Conservation (phyloP, 37 sponge, comb jelly and placozoan species). For the Cladorhizidae sp. region DNA sequence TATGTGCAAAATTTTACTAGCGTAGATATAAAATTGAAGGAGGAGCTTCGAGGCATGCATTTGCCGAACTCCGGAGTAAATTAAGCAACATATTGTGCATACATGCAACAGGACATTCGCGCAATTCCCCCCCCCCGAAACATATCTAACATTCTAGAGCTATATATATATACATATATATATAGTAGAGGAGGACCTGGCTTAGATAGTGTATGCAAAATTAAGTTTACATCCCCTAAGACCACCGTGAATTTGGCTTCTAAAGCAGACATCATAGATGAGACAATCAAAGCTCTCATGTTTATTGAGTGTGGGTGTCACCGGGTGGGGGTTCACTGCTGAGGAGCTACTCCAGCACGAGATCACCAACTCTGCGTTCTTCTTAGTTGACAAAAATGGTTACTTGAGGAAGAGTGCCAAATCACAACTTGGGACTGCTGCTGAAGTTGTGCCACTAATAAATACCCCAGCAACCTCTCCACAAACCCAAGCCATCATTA, state of each 20-base stretch:
- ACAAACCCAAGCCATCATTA: conserved; percentile 5
- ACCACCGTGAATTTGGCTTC: not conserved
- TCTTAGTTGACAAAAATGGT: not conserved
- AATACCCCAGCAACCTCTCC: not conserved
- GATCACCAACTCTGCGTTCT: conserved; percentile 7
- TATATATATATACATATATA: no score
- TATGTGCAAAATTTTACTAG: no score
- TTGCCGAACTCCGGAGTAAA: no score
- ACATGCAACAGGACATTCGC: no score
- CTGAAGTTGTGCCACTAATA: conserved; percentile 6
- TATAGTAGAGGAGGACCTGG: no score
- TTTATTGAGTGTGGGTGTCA: conserved; percentile 9
- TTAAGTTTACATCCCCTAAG: conserved; percentile 1
- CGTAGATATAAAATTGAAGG: no score
- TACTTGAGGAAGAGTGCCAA: conserved; percentile 7
- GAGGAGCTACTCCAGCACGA: conserved; percentile 6
- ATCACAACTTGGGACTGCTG: conserved; percentile 21
- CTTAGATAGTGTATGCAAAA: no score
- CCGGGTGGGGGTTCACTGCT: not conserved
- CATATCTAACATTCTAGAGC: no score
- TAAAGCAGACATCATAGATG: not conserved
- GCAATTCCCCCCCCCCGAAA: no score
- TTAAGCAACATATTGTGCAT: no score
- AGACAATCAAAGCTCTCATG: conserved; percentile 9
- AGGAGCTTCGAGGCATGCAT: no score